Evolutionary conservation across 2,113 vertebrate species (phyloP).

Genomic region (Eclectus roratus): DNA sequence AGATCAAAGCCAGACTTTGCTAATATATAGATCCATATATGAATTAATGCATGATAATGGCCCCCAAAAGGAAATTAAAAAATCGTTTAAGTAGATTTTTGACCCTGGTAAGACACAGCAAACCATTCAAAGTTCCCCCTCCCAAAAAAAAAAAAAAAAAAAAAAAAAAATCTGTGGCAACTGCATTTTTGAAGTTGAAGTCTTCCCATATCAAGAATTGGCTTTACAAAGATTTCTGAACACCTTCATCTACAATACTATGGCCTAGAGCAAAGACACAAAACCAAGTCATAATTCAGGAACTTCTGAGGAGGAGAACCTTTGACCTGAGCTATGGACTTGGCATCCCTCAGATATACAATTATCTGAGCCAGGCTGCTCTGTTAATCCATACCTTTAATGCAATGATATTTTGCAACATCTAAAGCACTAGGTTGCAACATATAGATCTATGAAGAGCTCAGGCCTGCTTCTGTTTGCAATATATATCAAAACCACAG

Average conservation of each 20-base stretch:
- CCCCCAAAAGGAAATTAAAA: conserved; percentile 19
- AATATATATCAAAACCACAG: conserved; percentile 38
- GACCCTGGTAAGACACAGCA: conserved; percentile 46
- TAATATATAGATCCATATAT: conserved; percentile 59
- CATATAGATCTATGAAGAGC: conserved; percentile 26
- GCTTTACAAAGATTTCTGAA: conserved; percentile 38
- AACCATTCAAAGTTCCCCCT: conserved; percentile 29
- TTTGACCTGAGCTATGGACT: conserved; percentile 64
- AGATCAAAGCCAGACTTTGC: conserved; percentile 68
- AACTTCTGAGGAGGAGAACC: conserved; percentile 67
- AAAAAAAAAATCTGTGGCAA: neutral
- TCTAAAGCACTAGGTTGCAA: conserved; percentile 3
- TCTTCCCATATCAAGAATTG: conserved; percentile 15
- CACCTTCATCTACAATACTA: conserved; percentile 61
- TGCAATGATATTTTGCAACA: conserved; percentile 49
- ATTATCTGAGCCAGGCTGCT: conserved; percentile 56
- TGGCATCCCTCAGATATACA: conserved; percentile 59
- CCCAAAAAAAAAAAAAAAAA: neutral
- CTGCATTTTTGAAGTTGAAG: conserved; percentile 29
- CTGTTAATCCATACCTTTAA: conserved; percentile 54
- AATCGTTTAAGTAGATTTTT: conserved; percentile 10
- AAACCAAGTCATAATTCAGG: conserved; percentile 68
- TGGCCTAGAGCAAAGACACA: conserved; percentile 71
- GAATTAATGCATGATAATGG: conserved; percentile 19
- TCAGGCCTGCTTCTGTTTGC: conserved; percentile 27